Percentiles rank a stretch among this genome's conserved stretches.
These are phyloP conservation scores for Eunapius fragilis DNA, from an alignment of 37 sponge, comb jelly and placozoan species.

Conservation along the genomic window DNA sequence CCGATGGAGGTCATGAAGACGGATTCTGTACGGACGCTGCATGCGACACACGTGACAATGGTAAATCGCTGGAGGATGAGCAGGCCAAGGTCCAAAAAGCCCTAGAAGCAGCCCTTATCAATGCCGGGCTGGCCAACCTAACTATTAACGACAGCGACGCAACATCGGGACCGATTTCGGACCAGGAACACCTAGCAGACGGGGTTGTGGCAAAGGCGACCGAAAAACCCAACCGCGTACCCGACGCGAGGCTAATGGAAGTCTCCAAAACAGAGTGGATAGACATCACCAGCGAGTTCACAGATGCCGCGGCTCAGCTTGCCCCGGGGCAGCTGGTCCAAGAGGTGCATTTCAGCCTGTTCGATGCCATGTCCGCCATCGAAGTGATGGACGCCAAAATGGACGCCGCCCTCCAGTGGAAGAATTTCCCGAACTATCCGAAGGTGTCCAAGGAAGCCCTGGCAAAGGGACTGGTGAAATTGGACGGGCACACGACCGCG, in stretches of 20 bases:
- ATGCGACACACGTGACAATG: neutral
- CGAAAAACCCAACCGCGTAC: neutral
- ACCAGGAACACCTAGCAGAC: neutral
- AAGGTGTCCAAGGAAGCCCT: constrained; percentile 61
- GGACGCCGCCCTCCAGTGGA: constrained; percentile 83
- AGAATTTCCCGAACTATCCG: constrained; percentile 44
- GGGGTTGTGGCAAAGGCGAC: neutral
- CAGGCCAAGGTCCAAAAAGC: constrained; percentile 18
- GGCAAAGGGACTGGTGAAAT: constrained; percentile 48
- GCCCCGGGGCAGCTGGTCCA: constrained; percentile 78
- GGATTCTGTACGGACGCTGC: neutral
- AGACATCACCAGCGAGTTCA: constrained; percentile 62
- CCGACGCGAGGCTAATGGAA: neutral
- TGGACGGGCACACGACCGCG: constrained; percentile 41
- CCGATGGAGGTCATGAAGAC: neutral
- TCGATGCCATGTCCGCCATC: constrained; percentile 97
- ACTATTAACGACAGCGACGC: neutral
- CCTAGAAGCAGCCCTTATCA: constrained; percentile 49
- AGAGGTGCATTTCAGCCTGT: constrained; percentile 81
- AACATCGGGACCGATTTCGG: neutral
- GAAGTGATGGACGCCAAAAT: constrained; percentile 95
- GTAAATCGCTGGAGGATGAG: neutral
- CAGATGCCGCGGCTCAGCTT: constrained; percentile 22
- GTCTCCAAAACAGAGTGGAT: constrained; percentile 56
- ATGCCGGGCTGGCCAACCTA: constrained; percentile 11